phyloP scores from a whole-genome alignment of 2,797 vertebrate genomes.

The Rhabdomys pumilio region DNA sequence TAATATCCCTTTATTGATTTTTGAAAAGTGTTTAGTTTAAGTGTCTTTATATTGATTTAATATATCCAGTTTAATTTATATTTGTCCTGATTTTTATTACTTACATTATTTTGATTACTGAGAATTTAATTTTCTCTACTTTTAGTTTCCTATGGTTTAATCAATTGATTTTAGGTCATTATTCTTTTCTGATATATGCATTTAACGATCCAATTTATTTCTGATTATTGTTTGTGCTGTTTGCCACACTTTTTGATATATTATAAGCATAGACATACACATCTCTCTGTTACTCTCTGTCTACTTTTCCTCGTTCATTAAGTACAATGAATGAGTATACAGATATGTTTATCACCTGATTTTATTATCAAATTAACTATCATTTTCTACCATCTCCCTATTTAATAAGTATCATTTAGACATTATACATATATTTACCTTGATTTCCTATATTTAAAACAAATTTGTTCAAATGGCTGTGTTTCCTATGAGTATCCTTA shows the following conservation, averaged over 20 bases:
- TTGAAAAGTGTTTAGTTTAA: neutral
- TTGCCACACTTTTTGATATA: neutral
- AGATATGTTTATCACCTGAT: neutral
- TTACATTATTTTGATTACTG: neutral
- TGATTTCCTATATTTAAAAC: neutral
- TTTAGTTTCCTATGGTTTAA: neutral
- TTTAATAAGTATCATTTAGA: constrained; percentile 7
- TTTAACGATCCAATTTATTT: neutral
- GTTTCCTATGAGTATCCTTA: neutral
- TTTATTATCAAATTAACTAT: neutral
- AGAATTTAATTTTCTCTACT: neutral
- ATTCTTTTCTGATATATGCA: neutral
- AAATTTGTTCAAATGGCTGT: neutral
- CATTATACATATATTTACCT: neutral
- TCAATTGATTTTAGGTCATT: neutral
- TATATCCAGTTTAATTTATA: neutral
- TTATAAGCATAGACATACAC: neutral
- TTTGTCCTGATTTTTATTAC: neutral
- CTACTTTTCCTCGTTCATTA: neutral
- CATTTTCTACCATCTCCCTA: neutral
- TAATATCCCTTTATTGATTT: neutral
- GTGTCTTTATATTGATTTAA: neutral
- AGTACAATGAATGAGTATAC: neutral
- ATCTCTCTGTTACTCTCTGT: neutral
- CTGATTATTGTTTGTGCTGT: neutral